Percentiles rank a stretch among this genome's conserved stretches.
phyloP scores from a whole-genome alignment of 2,797 vertebrate species.

The Hoplostethus mediterraneus region DNA sequence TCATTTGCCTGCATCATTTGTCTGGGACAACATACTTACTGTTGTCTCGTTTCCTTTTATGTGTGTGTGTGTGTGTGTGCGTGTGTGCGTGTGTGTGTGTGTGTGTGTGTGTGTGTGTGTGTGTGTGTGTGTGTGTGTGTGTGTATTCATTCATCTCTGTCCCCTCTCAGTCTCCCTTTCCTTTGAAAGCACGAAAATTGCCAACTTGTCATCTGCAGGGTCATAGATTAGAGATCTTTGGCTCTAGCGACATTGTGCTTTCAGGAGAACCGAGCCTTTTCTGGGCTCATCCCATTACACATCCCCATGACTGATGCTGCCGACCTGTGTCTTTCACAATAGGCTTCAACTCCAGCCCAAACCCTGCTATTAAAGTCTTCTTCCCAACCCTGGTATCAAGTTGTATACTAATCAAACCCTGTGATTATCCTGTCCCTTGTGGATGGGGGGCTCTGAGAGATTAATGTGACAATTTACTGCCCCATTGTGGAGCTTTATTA shows the following conservation, averaged over 20 bases:
- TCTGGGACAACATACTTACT: no score
- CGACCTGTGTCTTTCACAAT: slow-evolving; percentile 36
- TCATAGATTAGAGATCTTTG: not conserved
- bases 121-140: not conserved
- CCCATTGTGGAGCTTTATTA: slow-evolving; percentile 65
- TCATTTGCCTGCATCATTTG: no score
- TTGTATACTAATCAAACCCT: slow-evolving; percentile 63
- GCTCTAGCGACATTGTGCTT: not conserved
- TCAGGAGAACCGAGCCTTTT: not conserved
- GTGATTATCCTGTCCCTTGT: slow-evolving; percentile 56
- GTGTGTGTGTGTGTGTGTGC: not conserved
- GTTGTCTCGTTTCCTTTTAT: not conserved
- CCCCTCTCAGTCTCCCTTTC: not conserved
- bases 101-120: no score
- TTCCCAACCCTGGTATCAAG: slow-evolving; percentile 38
- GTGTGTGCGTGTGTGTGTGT: not conserved
- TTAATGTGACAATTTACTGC: slow-evolving; percentile 66
- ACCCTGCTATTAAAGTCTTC: slow-evolving; percentile 29
- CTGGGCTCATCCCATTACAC: slow-evolving; percentile 31
- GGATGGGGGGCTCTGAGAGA: slow-evolving; percentile 66
- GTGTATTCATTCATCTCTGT: not conserved
- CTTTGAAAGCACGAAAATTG: not conserved
- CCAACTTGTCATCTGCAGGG: not conserved
- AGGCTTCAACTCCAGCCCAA: slow-evolving; percentile 17
- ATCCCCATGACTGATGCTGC: slow-evolving; percentile 39